Evolutionary conservation across 1,140 invertebrate species (phyloP), one percentile per base, ranked within the genome.

Genomic region (Saccostrea cuccullata): DNA sequence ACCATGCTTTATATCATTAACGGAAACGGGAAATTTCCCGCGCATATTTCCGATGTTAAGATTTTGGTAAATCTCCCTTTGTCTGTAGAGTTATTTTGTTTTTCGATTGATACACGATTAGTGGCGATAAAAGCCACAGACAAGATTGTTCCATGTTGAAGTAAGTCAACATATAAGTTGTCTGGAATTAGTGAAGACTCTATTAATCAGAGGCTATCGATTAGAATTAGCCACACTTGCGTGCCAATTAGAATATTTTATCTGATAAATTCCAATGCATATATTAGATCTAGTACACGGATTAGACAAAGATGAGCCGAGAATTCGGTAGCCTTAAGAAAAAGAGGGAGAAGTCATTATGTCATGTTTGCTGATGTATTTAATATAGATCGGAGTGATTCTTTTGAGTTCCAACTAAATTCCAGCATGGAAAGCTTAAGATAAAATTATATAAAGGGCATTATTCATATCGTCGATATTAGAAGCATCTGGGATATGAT

Each of bases 291-390:
- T 30, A 30, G 30, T 73, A 36, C 8, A 3, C 23, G 70, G 70
- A 73, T 73, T 73, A 30, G 8, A 15, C 11, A 8, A 30, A 73
- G 70, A 73, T 36, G 15, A 73, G 26, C 26, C 12, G 12, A 13
- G 70, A 73, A 30, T 30, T 12, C 30, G 12, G 23, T 9, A 30
- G 70, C 26, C 70, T 11, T 36, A 11, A 73, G 58, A 64, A 6
- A n/a, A 20, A 64, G 17, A 64, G 58, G 58, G 58, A 64, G 70
- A 73, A 36, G 70, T 26, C 70, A 30, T 30, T 12, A 73, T 30
- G 23, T 26, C 70, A 73, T 73, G 70, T 73, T 73, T 73, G 70
- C 70, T 30, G 12, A 73, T 73, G 70, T 73, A 73, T 73, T 73
- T 73, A 36, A 73, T 73, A 15, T 36, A 26, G 70, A 73, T 73